Conservation (phyloP, 2,888 invertebrate species). For the Nephrotoma guestfalica region DNA sequence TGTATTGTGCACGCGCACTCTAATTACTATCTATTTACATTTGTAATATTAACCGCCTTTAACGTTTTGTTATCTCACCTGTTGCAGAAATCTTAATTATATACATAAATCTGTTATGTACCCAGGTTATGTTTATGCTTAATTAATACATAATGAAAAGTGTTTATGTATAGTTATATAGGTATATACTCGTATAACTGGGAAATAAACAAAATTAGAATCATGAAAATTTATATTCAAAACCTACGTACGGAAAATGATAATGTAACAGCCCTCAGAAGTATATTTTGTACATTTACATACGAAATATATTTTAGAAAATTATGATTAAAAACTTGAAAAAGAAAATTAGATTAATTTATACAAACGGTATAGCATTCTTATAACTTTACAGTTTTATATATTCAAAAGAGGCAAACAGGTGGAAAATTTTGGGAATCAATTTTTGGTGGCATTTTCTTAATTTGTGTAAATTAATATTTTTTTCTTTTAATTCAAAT, state of each 20-base stretch:
- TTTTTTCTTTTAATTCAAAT: neutral
- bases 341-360: neutral
- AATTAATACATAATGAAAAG: neutral
- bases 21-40: neutral
- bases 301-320: neutral
- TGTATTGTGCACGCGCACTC: neutral
- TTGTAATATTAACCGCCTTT: neutral
- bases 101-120: neutral
- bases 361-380: neutral
- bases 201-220: neutral
- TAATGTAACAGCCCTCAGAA: neutral
- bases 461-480: neutral
- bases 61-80: neutral
- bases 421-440: neutral
- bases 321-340: neutral
- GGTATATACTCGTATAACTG: neutral
- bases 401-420: neutral
- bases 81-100: neutral
- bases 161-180: neutral
- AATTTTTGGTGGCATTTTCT: neutral
- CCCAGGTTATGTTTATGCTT: neutral
- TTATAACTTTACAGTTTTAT: neutral
- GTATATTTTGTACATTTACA: neutral
- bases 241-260: neutral
- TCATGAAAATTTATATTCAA: neutral